Base-by-base conservation (phyloP, 2,888 invertebrate species). In the Apocheima hispidaria region DNA sequence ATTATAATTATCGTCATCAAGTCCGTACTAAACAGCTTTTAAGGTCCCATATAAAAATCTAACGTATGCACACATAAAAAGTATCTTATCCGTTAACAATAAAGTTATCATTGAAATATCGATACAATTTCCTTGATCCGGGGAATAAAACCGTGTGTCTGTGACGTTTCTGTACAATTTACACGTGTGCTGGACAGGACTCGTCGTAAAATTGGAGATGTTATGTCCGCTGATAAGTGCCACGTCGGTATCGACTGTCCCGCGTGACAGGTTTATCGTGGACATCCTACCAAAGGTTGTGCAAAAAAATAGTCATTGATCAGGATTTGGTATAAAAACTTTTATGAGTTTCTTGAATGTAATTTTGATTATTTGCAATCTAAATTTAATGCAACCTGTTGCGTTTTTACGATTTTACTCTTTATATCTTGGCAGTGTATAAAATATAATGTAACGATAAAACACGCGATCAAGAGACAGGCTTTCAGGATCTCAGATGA, bases 71-170 rank as follows among this genome's bases (percentile, higher is more conserved):
- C 74, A 74, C 82, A 86, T 88, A 89, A 89, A 78, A 88, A 85
- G 83, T 86, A 88, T 86, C 84, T 83, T 86, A 84, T 84, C 84
- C 79, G 78, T 77, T 65, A 83, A 87, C 84, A 85, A 86, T 84
- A 84, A 84, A 87, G 86, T 88, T 90, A 90, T 88, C 86, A 81
- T 82, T 90, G 88, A 90, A 88, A 88, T 91, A 91, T 90, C 88
- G 90, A 88, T 87, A 88, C 90, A 87, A 88, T 91, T 89, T 88
- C 84, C 88, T 87, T 90, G 91, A 92, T 92, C 89, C 82, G 88
- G 85, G 83, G 85, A 88, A 90, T 90, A 88, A 90, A 91, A 90
- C 88, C 86, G 82, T 76, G 80, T 79, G 76, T 72, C 79, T 81
- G 68, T 88, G 90, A 88, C 90, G 86, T 87, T 87, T 84, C 83